Evolutionary conservation across 2,797 vertebrate genomes (phyloP), one percentile per base, ranked within the genome.

Genomic region (Mus caroli): DNA sequence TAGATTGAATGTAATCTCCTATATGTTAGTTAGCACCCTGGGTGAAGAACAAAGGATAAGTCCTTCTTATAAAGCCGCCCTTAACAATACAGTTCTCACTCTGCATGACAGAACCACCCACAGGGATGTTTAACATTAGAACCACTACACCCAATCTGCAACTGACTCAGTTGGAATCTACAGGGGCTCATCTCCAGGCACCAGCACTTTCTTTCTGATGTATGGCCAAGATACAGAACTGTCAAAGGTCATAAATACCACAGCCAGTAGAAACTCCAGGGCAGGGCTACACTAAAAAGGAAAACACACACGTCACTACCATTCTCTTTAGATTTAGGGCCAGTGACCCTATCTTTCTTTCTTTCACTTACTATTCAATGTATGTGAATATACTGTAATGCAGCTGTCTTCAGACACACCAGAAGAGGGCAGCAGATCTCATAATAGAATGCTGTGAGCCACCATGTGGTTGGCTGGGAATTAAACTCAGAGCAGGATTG

Each of bases 201-300:
- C 11, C 7, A 90, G 19, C 37, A 37, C 37, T 40, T 94, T 94
- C 85, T 86, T 90, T 85, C 93, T 58, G 46, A 88, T 52, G 3
- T 31, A 77, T n/a, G 40, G 15, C 28, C 58, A 96, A 15, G 43
- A 82, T 15, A 75, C 1, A 88, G 82, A 94, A 90, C 46, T 78
- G 20, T 34, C 58, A 84, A 90, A 87, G 3, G 78, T 37, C 37
- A 64, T 71, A 64, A 54, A 92, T 54, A 73, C 87, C 50, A 82
- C 24, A 80, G 46, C 26, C 91, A 84, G 83, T 9, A 93, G 62
- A 92, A 89, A 40, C 7, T 90, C 56, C 64, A 85, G 26, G 67
- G 24, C 34, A 94, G 56, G 86, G 28, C 43, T 46, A 95, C 46
- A 78, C 10, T 67, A 92, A n/a, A 46, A 94, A 71, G 37, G 93